These are phyloP conservation scores for Cygnus olor DNA, from an alignment of 2,797 vertebrate genomes.

Conservation along the genomic window DNA sequence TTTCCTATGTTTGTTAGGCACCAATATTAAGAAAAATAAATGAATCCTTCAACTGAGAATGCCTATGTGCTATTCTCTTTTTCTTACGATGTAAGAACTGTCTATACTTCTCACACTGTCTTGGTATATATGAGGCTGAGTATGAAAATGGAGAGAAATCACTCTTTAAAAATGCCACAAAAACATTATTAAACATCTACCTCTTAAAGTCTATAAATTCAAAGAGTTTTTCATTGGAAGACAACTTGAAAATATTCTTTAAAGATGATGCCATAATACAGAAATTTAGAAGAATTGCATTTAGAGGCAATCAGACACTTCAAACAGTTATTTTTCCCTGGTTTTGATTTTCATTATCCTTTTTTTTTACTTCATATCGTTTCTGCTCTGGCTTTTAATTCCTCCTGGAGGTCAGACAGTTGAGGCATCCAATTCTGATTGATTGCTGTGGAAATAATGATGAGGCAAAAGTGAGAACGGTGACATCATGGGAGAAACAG, in stretches of 20 bases:
- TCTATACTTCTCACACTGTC: neutral
- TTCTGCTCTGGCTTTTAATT: slow-evolving; percentile 15
- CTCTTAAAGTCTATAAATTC: neutral
- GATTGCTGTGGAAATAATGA: slow-evolving; percentile 22
- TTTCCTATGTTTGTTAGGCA: neutral
- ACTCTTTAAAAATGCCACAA: neutral
- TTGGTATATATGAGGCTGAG: neutral
- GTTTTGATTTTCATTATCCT: neutral
- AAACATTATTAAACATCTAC: neutral
- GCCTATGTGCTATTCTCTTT: neutral
- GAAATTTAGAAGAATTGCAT: neutral
- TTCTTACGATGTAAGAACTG: neutral
- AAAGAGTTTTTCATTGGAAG: neutral
- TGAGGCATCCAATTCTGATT: slow-evolving; percentile 25
- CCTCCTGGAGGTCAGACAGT: slow-evolving; percentile 26
- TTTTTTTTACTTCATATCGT: neutral
- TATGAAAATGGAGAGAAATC: neutral
- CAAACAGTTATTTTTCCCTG: neutral
- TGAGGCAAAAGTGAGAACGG: slow-evolving; percentile 58
- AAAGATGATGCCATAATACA: neutral
- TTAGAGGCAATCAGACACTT: neutral
- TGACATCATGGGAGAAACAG: slow-evolving; percentile 72
- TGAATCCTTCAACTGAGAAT: neutral
- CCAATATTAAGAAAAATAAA: neutral
- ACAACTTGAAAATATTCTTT: neutral